Percentiles rank a stretch among this genome's conserved stretches.
These are phyloP conservation scores for Aspiorhynchus laticeps DNA, from an alignment of 2,113 vertebrate genomes.

Conservation along the genomic window DNA sequence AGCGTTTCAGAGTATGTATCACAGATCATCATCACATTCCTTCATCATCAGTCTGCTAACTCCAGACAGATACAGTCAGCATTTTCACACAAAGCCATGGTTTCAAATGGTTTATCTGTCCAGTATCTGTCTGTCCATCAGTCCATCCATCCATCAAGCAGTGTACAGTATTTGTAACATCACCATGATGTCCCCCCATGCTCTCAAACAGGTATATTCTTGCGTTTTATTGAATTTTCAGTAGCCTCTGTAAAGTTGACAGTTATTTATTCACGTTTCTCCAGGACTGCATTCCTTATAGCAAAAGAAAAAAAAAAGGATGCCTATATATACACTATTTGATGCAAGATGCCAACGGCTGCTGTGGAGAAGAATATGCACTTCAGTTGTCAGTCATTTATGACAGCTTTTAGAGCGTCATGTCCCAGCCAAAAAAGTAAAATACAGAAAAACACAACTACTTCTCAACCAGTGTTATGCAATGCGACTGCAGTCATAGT, in stretches of 20 bases:
- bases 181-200: background rate
- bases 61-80: background rate
- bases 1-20: slow-evolving; percentile 12
- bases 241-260: background rate
- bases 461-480: no score
- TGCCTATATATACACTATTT: no score
- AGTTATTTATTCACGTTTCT: background rate
- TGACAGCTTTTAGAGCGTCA: background rate
- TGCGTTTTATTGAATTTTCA: background rate
- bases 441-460: no score
- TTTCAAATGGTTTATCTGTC: background rate
- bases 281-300: background rate
- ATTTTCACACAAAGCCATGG: background rate
- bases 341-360: background rate
- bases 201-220: background rate
- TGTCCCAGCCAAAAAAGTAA: background rate
- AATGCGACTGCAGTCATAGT: no score
- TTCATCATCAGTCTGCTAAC: background rate
- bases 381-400: background rate
- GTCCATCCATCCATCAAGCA: background rate
- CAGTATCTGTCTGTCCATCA: background rate
- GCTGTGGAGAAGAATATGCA: background rate
- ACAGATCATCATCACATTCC: background rate
- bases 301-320: background rate
- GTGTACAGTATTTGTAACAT: background rate